Base-by-base conservation (phyloP, 2,797 vertebrate genomes). In the Yasuhikotakia modesta region DNA sequence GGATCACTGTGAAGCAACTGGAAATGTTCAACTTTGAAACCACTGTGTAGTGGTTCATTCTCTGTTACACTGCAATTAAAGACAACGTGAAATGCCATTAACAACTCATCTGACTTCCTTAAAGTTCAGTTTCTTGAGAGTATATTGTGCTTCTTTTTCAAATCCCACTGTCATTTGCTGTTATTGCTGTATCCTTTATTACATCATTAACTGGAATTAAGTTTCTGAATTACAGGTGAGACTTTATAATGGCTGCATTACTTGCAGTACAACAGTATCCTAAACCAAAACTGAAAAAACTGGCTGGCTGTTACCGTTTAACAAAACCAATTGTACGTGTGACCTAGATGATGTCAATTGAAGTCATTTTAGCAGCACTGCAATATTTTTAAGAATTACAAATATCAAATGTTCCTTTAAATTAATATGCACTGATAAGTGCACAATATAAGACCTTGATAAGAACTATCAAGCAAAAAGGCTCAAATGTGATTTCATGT, bases 401-500 rank as follows among this genome's bases (percentile, higher is more conserved):
- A 17, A 53, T 6, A 19, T 6, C 50, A 53, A 53, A 11, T 55
- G 8, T 22, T 1, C 5, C 22, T 16, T 60, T 16, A 13, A 13
- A 60, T 22, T 66, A 66, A 55, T 19, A 32, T 55, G 48, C 46
- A 66, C 21, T 55, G 48, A 66, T 53, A 24, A 43, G 11, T 66
- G 53, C 21, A 55, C 24, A 67, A 67, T 4, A 2, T 22, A 32
- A 66, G 24, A 27, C 39, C 7, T 43, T 43, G 39, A 43, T 24
- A 67, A 57, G 10, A 67, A 55, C 55, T 24, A 43, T 57, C 11
- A 57, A 57, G 16, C n/a, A 19, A 45, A 75, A 14, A 14, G n/a
- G 52, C 17, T 45, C 14, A 7, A 48, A 30, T 67, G n/a, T 43
- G 13, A 58, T 50, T 58, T 76, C 10, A 43, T 65, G 57, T 60